A percentile compares a stretch with the other conserved stretches of the same genome.
phyloP scores from a whole-genome alignment of 2,113 vertebrate genomes.

The Otis tarda region DNA sequence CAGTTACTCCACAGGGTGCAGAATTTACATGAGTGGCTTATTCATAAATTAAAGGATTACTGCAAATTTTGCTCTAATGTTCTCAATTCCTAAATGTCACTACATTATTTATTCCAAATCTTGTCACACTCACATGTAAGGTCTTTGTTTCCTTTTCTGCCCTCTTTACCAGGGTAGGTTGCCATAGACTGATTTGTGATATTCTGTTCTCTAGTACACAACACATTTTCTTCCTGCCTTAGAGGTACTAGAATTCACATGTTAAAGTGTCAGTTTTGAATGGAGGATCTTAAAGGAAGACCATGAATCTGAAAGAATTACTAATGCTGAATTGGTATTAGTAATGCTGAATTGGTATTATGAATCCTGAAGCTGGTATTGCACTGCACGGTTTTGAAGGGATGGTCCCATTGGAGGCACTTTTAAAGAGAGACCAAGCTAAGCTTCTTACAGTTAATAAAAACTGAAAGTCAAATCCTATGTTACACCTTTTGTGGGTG shows the following conservation, averaged over 20 bases:
- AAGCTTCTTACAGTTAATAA: neutral
- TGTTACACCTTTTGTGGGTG: neutral
- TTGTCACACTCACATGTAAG: neutral
- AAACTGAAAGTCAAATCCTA: neutral
- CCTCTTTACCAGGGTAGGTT: neutral
- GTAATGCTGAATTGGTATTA: neutral
- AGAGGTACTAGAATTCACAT: neutral
- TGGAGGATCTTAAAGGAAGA: neutral
- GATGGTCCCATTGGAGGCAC: neutral
- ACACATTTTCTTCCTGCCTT: neutral
- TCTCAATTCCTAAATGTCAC: neutral
- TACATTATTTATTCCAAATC: neutral
- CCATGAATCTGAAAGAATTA: neutral
- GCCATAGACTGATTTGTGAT: neutral
- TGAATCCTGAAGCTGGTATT: neutral
- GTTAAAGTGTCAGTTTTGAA: neutral
- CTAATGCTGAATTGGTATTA: neutral
- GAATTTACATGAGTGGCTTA: conserved; percentile 59
- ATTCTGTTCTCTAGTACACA: neutral
- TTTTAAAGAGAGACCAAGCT: neutral
- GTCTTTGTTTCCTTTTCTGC: neutral
- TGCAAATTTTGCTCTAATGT: neutral
- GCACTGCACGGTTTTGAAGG: neutral
- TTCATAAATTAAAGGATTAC: conserved; percentile 67
- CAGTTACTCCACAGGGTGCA: conserved; percentile 63